Conservation (phyloP, 2,888 invertebrate species). For the Entomobrya multifasciata region DNA sequence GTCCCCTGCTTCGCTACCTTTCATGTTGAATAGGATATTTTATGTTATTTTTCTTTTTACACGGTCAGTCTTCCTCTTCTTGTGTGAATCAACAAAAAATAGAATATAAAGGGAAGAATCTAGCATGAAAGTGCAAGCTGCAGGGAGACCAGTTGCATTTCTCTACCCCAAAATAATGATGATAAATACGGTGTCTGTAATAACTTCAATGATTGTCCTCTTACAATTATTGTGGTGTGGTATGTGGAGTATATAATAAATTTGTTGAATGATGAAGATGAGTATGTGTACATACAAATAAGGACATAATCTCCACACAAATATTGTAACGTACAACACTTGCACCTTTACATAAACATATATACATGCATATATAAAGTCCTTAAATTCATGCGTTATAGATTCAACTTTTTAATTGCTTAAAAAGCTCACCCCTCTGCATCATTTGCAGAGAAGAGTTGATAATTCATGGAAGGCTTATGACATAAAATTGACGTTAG, state of each 20-base stretch:
- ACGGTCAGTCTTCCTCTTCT: constrained; percentile 46
- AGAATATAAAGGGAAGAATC: constrained; percentile 63
- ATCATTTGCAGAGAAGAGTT: neutral
- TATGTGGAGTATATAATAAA: constrained; percentile 27
- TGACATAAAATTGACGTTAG: neutral
- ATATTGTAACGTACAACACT: neutral
- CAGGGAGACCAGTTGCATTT: constrained; percentile 71
- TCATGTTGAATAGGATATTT: constrained; percentile 61
- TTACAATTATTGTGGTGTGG: constrained; percentile 43
- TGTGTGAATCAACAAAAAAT: constrained; percentile 33
- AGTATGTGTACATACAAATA: constrained; percentile 39
- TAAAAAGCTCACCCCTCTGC: neutral
- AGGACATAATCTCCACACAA: constrained; percentile 27
- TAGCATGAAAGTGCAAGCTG: constrained; percentile 74
- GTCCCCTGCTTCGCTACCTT: constrained; percentile 66
- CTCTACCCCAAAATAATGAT: constrained; percentile 49
- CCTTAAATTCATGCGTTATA: neutral
- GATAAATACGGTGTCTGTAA: constrained; percentile 58
- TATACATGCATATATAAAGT: neutral
- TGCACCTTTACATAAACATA: neutral
- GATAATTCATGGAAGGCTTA: constrained; percentile 4
- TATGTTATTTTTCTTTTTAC: constrained; percentile 63
- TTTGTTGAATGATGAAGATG: constrained; percentile 29
- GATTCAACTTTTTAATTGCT: constrained; percentile 7
- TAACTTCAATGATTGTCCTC: constrained; percentile 57